Conservation (phyloP, 1,140 invertebrate species). For the Drosophila sucinea region DNA sequence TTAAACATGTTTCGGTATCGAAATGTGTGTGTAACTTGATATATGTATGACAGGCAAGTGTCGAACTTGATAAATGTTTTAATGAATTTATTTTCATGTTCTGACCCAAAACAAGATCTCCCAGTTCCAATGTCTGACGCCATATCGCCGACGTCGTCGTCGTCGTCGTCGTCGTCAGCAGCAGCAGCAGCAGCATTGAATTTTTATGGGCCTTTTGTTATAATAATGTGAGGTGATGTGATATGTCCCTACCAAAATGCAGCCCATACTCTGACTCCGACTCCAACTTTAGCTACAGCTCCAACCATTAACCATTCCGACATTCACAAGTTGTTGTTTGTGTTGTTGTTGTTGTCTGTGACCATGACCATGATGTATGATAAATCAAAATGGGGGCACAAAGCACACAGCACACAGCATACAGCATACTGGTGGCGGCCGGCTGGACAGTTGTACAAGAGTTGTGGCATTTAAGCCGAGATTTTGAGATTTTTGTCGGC, state of each 20-base stretch:
- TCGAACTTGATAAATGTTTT: constrained; percentile 81
- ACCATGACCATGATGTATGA: constrained; percentile 76
- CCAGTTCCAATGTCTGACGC: not conserved
- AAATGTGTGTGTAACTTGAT: constrained; percentile 78
- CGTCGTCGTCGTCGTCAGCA: too few species aligned
- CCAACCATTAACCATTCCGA: constrained; percentile 29
- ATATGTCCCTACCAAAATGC: not conserved
- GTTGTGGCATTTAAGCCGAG: constrained; percentile 65
- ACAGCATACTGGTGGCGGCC: not conserved
- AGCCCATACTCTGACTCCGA: not conserved
- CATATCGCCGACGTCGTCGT: not conserved
- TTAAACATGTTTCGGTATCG: constrained; percentile 71
- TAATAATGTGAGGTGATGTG: constrained; percentile 20
- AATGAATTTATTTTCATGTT: constrained; percentile 80
- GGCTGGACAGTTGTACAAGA: constrained; percentile 63
- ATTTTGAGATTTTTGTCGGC: constrained; percentile 47
- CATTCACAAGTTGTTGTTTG: constrained; percentile 45
- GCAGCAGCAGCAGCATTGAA: not conserved
- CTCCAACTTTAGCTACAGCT: not conserved
- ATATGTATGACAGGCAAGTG: constrained; percentile 78
- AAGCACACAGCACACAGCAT: constrained; percentile 24
- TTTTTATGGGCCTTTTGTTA: constrained; percentile 34
- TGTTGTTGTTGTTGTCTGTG: constrained; percentile 32
- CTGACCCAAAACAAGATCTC: constrained; percentile 30
- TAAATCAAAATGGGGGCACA: constrained; percentile 62